These are phyloP conservation scores for Hoplodrina blanda DNA, from an alignment of 2,888 invertebrate species.

Conservation along the genomic window DNA sequence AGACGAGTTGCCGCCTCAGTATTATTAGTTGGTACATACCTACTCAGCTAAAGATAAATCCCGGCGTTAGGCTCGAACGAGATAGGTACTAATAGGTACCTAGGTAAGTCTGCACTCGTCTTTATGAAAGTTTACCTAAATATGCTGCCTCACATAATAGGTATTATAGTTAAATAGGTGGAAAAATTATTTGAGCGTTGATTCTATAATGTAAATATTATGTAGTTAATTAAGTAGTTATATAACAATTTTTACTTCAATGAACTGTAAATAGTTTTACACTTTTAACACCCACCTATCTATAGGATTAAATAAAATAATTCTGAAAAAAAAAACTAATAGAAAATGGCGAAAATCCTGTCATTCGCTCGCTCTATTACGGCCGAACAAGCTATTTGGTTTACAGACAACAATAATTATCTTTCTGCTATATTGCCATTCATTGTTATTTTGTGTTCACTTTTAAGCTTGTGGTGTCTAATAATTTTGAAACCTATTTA, in stretches of 20 bases:
- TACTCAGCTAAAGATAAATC: background rate
- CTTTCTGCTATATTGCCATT: too few species aligned
- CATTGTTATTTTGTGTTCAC: too few species aligned
- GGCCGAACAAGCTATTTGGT: too few species aligned
- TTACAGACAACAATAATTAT: too few species aligned
- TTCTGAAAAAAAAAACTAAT: constrained; percentile 4
- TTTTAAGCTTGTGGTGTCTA: too few species aligned
- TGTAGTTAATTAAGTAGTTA: constrained; percentile 15
- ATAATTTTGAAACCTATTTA: too few species aligned
- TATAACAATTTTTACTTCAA: constrained; percentile 5
- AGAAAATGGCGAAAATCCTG: background rate
- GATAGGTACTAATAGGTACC: background rate
- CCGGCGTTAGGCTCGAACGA: background rate
- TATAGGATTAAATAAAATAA: constrained; percentile 4
- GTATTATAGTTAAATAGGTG: constrained; percentile 6
- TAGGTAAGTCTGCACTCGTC: background rate
- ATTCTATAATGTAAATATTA: constrained; percentile 32
- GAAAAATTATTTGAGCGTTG: constrained; percentile 1
- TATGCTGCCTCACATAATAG: constrained; percentile 31
- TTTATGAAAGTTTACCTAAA: constrained; percentile 4
- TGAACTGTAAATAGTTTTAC: constrained; percentile 35
- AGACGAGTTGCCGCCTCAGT: too few species aligned
- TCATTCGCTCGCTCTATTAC: background rate
- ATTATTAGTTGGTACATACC: too few species aligned
- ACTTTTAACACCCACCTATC: constrained; percentile 1